Conservation (phyloP, 2,888 invertebrate species). For the Calephelis perditalis region DNA sequence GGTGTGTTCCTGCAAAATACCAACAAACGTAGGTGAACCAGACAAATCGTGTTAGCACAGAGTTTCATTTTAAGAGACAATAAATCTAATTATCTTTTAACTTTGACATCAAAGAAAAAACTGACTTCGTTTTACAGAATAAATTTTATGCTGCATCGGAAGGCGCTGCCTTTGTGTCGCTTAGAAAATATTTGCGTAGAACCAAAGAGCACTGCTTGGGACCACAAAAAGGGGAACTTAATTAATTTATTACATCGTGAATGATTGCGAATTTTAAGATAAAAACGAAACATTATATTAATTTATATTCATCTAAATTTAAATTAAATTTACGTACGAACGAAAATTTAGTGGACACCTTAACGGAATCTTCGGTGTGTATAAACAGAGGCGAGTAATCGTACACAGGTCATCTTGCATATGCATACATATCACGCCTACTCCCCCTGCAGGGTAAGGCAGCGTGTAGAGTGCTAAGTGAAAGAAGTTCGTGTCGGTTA, state of each 20-base stretch:
- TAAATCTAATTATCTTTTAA: slow-evolving; percentile 71
- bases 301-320: no score
- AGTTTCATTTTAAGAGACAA: slow-evolving; percentile 72
- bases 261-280: slow-evolving; percentile 53
- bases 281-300: no score
- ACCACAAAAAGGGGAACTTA: slow-evolving; percentile 40
- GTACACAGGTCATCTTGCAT: no score
- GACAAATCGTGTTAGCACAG: slow-evolving; percentile 64
- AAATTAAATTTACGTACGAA: no score
- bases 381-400: no score
- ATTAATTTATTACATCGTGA: slow-evolving; percentile 49
- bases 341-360: no score
- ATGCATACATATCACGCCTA: no score
- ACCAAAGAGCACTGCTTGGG: slow-evolving; percentile 37
- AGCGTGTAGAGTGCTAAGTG: no score
- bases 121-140: slow-evolving; percentile 61
- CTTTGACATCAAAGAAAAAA: slow-evolving; percentile 66
- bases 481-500: no score
- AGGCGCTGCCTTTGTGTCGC: slow-evolving; percentile 50
- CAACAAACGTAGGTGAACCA: slow-evolving; percentile 71
- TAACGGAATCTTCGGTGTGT: no score
- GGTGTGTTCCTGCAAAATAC: slow-evolving; percentile 63
- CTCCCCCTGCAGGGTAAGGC: no score
- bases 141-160: slow-evolving; percentile 62
- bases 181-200: slow-evolving; percentile 62